Percentiles rank a stretch among this genome's conserved stretches.
These are phyloP conservation scores for Microcebus lehilahytsara DNA, from an alignment of 2,113 vertebrate genomes.

Conservation along the genomic window DNA sequence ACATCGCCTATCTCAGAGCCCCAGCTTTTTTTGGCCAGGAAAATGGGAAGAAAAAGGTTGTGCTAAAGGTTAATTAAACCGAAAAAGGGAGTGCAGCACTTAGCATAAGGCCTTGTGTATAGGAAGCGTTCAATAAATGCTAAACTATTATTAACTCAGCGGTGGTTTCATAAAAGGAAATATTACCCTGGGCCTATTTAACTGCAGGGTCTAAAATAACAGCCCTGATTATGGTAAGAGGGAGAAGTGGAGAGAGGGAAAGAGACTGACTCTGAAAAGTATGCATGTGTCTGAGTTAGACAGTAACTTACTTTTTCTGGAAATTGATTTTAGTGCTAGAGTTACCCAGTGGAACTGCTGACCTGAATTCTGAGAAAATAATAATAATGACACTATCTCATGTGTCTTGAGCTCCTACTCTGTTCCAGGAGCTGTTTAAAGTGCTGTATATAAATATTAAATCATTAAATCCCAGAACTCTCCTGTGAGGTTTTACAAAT, in stretches of 20 bases:
- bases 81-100: not conserved
- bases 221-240: not conserved
- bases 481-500: slow-evolving; percentile 11
- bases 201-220: slow-evolving; percentile 25
- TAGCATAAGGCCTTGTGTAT: not conserved
- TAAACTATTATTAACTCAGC: slow-evolving; percentile 18
- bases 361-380: slow-evolving; percentile 62
- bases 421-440: slow-evolving; percentile 48
- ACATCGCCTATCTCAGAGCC: not conserved
- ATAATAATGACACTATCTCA: slow-evolving; percentile 22
- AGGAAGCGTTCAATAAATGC: not conserved
- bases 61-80: not conserved
- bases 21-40: not conserved
- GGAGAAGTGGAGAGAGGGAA: not conserved
- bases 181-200: not conserved
- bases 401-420: slow-evolving; percentile 37
- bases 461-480: slow-evolving; percentile 31
- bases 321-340: slow-evolving; percentile 53
- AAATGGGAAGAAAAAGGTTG: slow-evolving; percentile 4
- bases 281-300: not conserved
- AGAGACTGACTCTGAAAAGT: not conserved
- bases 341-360: slow-evolving; percentile 33
- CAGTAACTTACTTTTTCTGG: slow-evolving; percentile 54
- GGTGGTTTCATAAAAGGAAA: slow-evolving; percentile 20
- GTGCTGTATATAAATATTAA: slow-evolving; percentile 23